Evolutionary conservation across 2,888 invertebrate genomes (phyloP).

Genomic region (Philereme transversata): DNA sequence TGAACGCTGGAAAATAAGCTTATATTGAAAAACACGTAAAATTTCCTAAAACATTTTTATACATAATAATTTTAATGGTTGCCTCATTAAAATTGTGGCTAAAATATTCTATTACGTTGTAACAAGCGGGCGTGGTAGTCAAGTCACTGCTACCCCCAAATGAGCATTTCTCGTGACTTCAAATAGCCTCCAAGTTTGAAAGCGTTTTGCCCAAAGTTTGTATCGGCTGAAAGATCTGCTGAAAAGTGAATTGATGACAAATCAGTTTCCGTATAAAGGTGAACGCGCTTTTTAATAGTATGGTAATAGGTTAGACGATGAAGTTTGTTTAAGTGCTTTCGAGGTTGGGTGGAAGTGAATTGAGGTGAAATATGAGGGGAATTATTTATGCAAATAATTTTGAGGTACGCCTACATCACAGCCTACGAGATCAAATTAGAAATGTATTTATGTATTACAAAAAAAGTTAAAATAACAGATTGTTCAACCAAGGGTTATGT

Average conservation of each 20-base stretch:
- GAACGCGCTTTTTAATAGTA: background rate
- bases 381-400: background rate
- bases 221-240: slow-evolving; percentile 45
- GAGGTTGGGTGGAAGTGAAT: slow-evolving; percentile 2
- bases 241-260: slow-evolving; percentile 44
- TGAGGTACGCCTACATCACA: background rate
- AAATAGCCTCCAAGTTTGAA: slow-evolving; percentile 44
- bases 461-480: no score
- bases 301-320: slow-evolving; percentile 1
- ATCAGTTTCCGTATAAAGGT: slow-evolving; percentile 34
- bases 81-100: slow-evolving; percentile 27
- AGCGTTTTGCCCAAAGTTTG: slow-evolving; percentile 40
- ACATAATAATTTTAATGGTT: background rate
- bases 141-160: slow-evolving; percentile 19
- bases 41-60: background rate
- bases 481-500: no score
- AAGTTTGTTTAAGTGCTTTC: slow-evolving; percentile 20
- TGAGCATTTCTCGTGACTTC: slow-evolving; percentile 29
- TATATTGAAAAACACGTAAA: background rate
- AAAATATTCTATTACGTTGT: slow-evolving; percentile 25
- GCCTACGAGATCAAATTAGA: background rate
- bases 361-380: slow-evolving; percentile 6
- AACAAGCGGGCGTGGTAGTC: slow-evolving; percentile 36
- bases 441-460: no score
- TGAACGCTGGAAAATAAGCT: no score